Percentiles rank a stretch among this genome's conserved stretches.
These are phyloP conservation scores for Plestiodon gilberti DNA, from an alignment of 2,113 vertebrate genomes.

Conservation along the genomic window DNA sequence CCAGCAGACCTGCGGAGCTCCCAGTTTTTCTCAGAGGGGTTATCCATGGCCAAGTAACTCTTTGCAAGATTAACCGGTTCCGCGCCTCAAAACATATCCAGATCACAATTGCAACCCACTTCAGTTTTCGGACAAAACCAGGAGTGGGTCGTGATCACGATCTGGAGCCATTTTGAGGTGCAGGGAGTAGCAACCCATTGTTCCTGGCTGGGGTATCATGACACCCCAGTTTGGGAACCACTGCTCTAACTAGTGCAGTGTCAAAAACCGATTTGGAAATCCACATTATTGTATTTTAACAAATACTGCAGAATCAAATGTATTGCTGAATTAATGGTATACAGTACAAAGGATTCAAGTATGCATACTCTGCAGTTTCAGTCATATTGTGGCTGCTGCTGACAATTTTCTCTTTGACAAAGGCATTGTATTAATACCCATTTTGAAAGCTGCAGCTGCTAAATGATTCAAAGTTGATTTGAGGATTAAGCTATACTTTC, in stretches of 20 bases:
- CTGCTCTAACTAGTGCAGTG: neutral
- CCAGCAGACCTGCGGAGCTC: no score
- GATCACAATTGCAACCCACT: no score
- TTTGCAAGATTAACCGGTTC: no score
- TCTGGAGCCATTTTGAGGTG: no score
- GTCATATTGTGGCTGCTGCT: neutral
- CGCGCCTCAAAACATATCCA: no score
- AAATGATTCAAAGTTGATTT: slow-evolving; percentile 42
- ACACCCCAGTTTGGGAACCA: no score
- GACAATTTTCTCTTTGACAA: slow-evolving; percentile 3
- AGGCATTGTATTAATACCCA: neutral
- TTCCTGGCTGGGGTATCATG: no score
- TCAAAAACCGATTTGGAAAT: neutral
- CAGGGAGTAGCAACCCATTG: no score
- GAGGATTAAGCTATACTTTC: slow-evolving; percentile 64
- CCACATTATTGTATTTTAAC: neutral
- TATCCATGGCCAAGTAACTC: no score
- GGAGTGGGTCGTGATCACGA: no score
- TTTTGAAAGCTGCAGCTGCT: neutral
- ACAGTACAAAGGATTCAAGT: neutral
- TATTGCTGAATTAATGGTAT: neutral
- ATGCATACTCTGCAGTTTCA: accelerated
- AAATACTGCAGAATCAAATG: neutral
- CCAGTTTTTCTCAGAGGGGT: no score
- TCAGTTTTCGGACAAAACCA: no score